phyloP scores from a whole-genome alignment of 2,888 invertebrate genomes.

The Pyralis farinalis region DNA sequence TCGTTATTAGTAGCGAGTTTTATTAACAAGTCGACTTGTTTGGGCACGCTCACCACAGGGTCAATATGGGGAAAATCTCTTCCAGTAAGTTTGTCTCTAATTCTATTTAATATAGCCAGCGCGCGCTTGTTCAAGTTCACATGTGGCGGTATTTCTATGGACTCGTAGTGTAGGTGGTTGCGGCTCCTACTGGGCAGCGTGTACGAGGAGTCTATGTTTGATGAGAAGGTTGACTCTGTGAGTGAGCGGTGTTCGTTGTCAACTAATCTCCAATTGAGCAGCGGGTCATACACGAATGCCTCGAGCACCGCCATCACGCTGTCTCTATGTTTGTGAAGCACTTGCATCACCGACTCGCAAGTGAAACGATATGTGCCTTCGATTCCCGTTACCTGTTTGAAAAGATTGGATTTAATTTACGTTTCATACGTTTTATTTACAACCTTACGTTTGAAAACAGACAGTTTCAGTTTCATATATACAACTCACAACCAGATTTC shows the following conservation, averaged over 20 bases:
- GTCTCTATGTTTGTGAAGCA: conserved; percentile 95
- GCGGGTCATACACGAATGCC: conserved; percentile 98
- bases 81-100: conserved; percentile 96
- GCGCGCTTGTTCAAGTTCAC: conserved; percentile 94
- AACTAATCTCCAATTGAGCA: conserved; percentile 95
- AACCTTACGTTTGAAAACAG: too few relatives aligned
- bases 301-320: conserved; percentile 99
- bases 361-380: conserved; percentile 98
- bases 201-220: conserved; percentile 63
- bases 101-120: conserved; percentile 93
- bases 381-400: conserved; percentile 91
- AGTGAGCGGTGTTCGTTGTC: conserved; percentile 63
- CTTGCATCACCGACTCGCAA: conserved; percentile 97
- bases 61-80: conserved; percentile 91
- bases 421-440: too few relatives aligned
- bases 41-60: conserved; percentile 88
- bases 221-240: conserved; percentile 63
- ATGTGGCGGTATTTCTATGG: conserved; percentile 83
- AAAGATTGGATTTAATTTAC: too few relatives aligned
- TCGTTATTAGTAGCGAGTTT: conserved; percentile 98
- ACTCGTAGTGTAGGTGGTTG: conserved; percentile 60
- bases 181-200: conserved; percentile 60
- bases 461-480: too few relatives aligned
- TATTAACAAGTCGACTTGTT: conserved; percentile 96
- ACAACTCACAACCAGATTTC: too few relatives aligned